A percentile compares a stretch with the other conserved stretches of the same genome.
These are phyloP conservation scores for Folsomia manolachei DNA, from an alignment of 2,888 invertebrate species.

Conservation along the genomic window DNA sequence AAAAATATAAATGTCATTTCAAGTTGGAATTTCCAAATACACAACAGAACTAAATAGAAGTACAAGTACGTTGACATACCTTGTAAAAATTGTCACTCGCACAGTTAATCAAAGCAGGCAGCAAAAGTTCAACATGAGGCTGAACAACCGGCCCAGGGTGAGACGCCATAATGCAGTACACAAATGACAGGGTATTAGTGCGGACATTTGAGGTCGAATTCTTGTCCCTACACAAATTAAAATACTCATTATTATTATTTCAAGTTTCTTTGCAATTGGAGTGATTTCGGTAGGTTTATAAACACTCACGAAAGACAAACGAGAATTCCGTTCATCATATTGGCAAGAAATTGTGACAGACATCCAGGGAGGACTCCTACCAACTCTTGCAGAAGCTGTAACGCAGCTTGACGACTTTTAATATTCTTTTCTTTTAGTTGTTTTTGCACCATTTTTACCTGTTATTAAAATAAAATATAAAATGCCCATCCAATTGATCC, in stretches of 20 bases:
- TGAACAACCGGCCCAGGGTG: slow-evolving; percentile 78
- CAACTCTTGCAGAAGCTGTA: slow-evolving; percentile 84
- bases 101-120: slow-evolving; percentile 81
- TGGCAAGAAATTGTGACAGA: slow-evolving; percentile 47
- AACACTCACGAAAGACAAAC: slow-evolving; percentile 68
- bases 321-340: slow-evolving; percentile 55
- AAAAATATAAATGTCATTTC: no score
- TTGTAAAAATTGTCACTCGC: slow-evolving; percentile 97
- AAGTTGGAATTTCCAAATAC: no score
- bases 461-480: not conserved
- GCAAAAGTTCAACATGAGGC: slow-evolving; percentile 71
- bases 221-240: slow-evolving; percentile 66
- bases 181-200: slow-evolving; percentile 91
- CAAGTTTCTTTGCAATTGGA: not conserved
- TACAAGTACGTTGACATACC: slow-evolving; percentile 58
- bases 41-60: slow-evolving; percentile 44
- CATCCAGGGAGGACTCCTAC: slow-evolving; percentile 73
- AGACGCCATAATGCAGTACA: slow-evolving; percentile 76
- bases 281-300: slow-evolving; percentile 8
- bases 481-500: no score
- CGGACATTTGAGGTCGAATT: slow-evolving; percentile 96
- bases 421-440: slow-evolving; percentile 81
- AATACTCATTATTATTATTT: not conserved
- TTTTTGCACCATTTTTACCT: slow-evolving; percentile 80
- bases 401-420: slow-evolving; percentile 87